Evolutionary conservation across 2,888 invertebrate genomes (phyloP).

Genomic region (Ariolimax columbianus): DNA sequence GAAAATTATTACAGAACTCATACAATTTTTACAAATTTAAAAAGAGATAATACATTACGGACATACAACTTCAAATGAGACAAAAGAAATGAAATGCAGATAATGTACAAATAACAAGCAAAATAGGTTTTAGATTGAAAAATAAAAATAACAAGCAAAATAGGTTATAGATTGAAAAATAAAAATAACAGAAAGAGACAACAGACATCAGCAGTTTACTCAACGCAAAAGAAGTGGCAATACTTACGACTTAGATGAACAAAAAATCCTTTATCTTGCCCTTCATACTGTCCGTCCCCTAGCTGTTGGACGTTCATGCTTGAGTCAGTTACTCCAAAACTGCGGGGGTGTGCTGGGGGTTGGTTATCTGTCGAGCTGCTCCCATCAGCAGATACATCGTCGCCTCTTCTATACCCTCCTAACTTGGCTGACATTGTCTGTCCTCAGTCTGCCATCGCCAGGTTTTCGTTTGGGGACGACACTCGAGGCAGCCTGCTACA

Average conservation of each 20-base stretch:
- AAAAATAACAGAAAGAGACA: neutral
- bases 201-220: too few relatives aligned
- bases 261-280: slow-evolving; percentile 12
- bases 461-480: neutral
- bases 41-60: too few relatives aligned
- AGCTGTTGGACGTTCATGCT: neutral
- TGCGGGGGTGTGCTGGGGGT: neutral
- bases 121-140: neutral
- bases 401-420: neutral
- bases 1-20: too few relatives aligned
- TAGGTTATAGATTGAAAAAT: neutral
- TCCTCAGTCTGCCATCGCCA: neutral
- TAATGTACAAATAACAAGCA: too few relatives aligned
- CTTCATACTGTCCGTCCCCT: neutral
- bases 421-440: neutral
- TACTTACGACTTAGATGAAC: slow-evolving; percentile 11
- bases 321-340: neutral
- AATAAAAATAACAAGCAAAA: neutral
- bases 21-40: too few relatives aligned
- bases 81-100: too few relatives aligned
- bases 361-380: neutral
- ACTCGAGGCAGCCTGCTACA: neutral
- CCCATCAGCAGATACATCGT: neutral
- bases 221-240: too few relatives aligned
- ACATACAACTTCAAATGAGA: too few relatives aligned